A percentile compares a stretch with the other conserved stretches of the same genome.
Conservation (phyloP, 1,140 invertebrate genomes). For the Caenorhabditis inopinata region DNA sequence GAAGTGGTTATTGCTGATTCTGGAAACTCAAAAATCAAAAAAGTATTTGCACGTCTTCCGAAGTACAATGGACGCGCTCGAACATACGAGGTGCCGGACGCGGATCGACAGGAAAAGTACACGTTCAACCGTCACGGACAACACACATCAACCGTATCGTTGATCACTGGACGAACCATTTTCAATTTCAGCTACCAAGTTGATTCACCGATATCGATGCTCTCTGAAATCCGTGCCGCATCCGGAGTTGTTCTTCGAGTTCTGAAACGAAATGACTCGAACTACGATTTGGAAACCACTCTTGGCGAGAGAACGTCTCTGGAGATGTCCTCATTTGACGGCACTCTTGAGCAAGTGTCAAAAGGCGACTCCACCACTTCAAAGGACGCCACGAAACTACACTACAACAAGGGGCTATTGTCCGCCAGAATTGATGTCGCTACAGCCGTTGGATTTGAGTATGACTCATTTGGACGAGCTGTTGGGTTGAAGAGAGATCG, state of each 20-base stretch:
- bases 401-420: constrained; percentile 16
- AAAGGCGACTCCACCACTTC: neutral
- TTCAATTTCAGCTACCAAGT: constrained; percentile 48
- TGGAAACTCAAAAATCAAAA: constrained; percentile 43
- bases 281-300: constrained; percentile 14
- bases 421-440: neutral
- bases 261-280: constrained; percentile 27
- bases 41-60: neutral
- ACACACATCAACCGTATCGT: constrained; percentile 37
- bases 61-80: constrained; percentile 19
- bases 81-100: neutral
- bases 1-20: constrained; percentile 41
- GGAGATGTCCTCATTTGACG: constrained; percentile 6
- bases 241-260: constrained; percentile 11
- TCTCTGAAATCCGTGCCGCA: constrained; percentile 16
- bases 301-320: constrained; percentile 15
- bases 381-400: neutral
- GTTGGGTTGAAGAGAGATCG: neutral
- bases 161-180: constrained; percentile 35
- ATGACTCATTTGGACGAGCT: constrained; percentile 27
- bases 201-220: constrained; percentile 5
- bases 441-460: constrained; percentile 36
- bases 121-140: constrained; percentile 40
- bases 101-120: constrained; percentile 29
- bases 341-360: constrained; percentile 38